These are phyloP conservation scores for Apodemia duryi DNA, from an alignment of 2,888 invertebrate species.

Conservation along the genomic window DNA sequence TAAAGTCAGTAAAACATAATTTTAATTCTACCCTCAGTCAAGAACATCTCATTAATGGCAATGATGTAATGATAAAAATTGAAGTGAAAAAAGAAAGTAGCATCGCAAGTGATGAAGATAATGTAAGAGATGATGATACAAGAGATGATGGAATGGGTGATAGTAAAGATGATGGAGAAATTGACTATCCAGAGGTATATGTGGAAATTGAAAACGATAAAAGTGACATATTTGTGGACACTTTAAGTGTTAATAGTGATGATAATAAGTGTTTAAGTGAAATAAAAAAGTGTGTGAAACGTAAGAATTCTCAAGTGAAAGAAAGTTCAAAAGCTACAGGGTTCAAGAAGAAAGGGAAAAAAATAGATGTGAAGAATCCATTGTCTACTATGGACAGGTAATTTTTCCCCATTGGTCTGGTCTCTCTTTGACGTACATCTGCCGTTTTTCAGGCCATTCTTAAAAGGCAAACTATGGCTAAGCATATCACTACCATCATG, in stretches of 20 bases:
- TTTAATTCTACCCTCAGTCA: conserved; percentile 41
- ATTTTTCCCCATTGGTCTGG: background rate
- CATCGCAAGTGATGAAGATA: conserved; percentile 15
- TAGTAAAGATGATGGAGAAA: background rate
- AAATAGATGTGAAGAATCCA: conserved; percentile 37
- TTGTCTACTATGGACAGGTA: conserved; percentile 50
- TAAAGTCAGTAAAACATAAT: conserved; percentile 45
- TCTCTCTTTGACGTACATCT: background rate
- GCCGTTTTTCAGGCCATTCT: background rate
- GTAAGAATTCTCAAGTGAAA: background rate
- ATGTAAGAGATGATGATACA: background rate
- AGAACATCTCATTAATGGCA: conserved; percentile 35
- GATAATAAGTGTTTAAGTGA: conserved; percentile 51
- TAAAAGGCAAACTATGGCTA: background rate
- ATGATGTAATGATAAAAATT: conserved; percentile 15
- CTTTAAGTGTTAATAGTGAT: conserved; percentile 45
- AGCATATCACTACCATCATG: too few species aligned
- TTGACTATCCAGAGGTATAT: background rate
- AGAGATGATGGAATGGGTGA: too few species aligned
- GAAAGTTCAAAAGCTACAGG: conserved; percentile 31
- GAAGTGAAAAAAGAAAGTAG: conserved; percentile 22
- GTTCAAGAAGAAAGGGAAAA: conserved; percentile 28
- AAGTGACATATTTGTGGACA: conserved; percentile 53
- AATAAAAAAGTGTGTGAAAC: conserved; percentile 33
- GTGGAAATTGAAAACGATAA: background rate